Evolutionary conservation across 1,140 invertebrate genomes (phyloP).

Genomic region (Ceratina australensis): DNA sequence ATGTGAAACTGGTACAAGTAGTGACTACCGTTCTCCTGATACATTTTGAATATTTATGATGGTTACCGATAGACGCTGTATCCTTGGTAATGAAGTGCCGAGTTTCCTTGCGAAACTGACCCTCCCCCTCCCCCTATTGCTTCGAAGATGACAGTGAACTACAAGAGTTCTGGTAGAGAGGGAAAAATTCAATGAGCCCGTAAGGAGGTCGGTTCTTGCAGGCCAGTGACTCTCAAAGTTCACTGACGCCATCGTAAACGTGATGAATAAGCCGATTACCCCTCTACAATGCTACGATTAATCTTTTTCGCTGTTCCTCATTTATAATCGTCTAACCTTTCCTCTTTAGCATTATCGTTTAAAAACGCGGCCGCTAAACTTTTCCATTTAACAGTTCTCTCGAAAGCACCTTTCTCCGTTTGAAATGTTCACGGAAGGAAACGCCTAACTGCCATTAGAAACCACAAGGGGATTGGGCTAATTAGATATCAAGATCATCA

Average conservation of each 20-base stretch:
- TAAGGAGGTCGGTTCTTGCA: constrained; percentile 65
- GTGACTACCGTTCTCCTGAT: constrained; percentile 25
- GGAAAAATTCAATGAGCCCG: constrained; percentile 65
- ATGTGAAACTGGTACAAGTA: constrained; percentile 35
- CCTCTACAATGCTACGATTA: constrained; percentile 27
- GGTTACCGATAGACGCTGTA: constrained; percentile 28
- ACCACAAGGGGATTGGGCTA: neutral
- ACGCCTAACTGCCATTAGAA: neutral
- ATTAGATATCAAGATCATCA: constrained; percentile 5
- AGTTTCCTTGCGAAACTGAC: constrained; percentile 45
- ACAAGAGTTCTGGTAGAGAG: constrained; percentile 57
- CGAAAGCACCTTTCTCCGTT: neutral
- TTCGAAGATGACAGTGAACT: constrained; percentile 61
- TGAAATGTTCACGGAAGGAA: neutral
- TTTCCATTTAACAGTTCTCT: neutral
- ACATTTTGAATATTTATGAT: constrained; percentile 35
- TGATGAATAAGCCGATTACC: constrained; percentile 56
- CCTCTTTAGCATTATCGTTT: neutral
- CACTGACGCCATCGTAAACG: constrained; percentile 56
- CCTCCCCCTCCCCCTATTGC: constrained; percentile 18
- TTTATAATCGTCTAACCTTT: neutral
- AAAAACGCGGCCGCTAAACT: neutral
- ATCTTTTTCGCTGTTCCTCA: constrained; percentile 10
- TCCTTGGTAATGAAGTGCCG: constrained; percentile 46
- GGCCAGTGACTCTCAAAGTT: constrained; percentile 64